Evolutionary conservation across 2,113 vertebrate genomes (phyloP), one percentile per base, ranked within the genome.

Genomic region (Eubucco bourcierii): DNA sequence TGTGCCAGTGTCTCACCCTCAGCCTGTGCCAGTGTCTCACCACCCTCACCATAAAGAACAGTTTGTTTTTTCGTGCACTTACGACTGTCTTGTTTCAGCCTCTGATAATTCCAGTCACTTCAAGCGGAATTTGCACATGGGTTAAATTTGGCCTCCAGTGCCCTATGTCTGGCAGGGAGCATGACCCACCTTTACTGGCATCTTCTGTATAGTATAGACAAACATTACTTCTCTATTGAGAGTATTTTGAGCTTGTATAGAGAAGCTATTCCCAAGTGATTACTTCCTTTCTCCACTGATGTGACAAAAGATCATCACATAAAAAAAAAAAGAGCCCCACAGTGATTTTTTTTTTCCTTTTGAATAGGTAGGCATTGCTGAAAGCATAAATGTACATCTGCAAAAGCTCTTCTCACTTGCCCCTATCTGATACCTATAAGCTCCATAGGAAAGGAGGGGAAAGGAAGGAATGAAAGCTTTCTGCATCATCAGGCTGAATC

Each of bases 241-340:
- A 96, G 90, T 95, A 96, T 94, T 97, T 97, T 94, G 89, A 97
- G 90, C 72, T 94, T 90, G 72, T 82, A 95, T 95, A 95, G 92
- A 97, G 94, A 92, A 97, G 93, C 96, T 97, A 96, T 97, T 97
- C 97, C 97, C 97, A 96, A 97, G 97, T 96, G 97, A 98, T 98
- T 98, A 97, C 94, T 95, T 96, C 95, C 92, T 93, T 97, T 97
- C 95, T 97, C 96, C 97, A 97, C 80, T 83, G 94, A 96, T 95
- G 94, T 89, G 95, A 97, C 95, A 97, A 98, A 98, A 97, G 95
- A 97, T 82, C 81, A 95, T 83, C 91, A 92, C 75, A 93, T 80
- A 76, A 73, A 87, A 89, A 76, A 93, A 56, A 78, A n/a, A n/a
- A n/a, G 88, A 87, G n/a, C 31, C 94, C 88, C 76, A 86, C 80